phyloP scores from a whole-genome alignment of 2,888 invertebrate species.

The Pelosia muscerda region DNA sequence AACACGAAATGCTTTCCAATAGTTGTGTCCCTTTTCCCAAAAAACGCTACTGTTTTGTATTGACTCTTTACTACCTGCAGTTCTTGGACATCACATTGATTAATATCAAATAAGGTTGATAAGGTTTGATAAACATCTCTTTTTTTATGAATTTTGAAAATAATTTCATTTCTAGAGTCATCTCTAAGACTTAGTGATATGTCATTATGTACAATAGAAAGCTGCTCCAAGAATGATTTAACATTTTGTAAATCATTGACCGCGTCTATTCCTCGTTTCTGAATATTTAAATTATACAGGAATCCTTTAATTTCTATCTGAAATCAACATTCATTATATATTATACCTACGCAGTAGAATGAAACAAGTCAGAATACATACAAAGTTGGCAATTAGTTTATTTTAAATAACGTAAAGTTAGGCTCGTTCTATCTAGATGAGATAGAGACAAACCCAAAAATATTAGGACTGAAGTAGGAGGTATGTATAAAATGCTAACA shows the following conservation, averaged over 20 bases:
- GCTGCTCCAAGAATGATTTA: conserved; percentile 85
- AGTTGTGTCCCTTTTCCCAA: conserved; percentile 74
- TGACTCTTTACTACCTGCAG: conserved; percentile 74
- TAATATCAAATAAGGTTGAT: conserved; percentile 63
- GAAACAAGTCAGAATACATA: not conserved
- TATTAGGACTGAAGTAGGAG: not conserved
- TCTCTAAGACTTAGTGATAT: conserved; percentile 90
- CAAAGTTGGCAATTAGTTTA: not conserved
- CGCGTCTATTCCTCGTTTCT: conserved; percentile 84
- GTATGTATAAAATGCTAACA: not conserved
- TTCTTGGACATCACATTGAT: conserved; percentile 72
- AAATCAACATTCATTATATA: conserved; percentile 34
- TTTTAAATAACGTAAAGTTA: not conserved
- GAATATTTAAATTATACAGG: conserved; percentile 88
- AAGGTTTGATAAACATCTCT: conserved; percentile 85
- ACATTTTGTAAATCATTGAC: conserved; percentile 87
- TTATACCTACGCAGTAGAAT: too few relatives aligned
- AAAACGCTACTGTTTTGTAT: conserved; percentile 86
- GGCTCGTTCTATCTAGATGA: not conserved
- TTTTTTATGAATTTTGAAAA: conserved; percentile 87
- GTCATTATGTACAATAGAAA: conserved; percentile 89
- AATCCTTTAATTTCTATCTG: conserved; percentile 89
- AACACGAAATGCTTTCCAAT: conserved; percentile 85
- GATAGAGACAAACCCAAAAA: too few relatives aligned
- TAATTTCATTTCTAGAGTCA: conserved; percentile 86